These are phyloP conservation scores for Neelides folsomi DNA, from an alignment of 2,888 invertebrate species.

Conservation along the genomic window DNA sequence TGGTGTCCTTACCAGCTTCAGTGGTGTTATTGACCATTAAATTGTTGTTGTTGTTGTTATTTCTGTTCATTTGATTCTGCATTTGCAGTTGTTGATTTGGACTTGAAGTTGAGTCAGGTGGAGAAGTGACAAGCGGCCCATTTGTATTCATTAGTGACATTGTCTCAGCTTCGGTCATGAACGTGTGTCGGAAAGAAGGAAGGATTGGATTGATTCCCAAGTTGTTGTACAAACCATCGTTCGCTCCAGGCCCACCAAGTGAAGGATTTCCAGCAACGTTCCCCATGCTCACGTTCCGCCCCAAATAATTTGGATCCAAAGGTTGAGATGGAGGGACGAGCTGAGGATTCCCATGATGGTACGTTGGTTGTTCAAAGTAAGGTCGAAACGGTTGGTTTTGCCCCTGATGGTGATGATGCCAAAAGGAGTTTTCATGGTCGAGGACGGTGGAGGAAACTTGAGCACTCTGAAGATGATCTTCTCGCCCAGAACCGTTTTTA, in stretches of 20 bases:
- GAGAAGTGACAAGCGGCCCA: slow-evolving; percentile 51
- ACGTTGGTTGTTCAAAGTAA: slow-evolving; percentile 19
- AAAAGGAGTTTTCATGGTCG: slow-evolving; percentile 2
- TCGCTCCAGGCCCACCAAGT: neutral
- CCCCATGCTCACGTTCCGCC: neutral
- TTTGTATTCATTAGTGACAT: slow-evolving; percentile 34
- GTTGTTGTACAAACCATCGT: slow-evolving; percentile 11
- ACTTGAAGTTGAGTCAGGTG: slow-evolving; percentile 43
- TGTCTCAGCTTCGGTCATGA: slow-evolving; percentile 31
- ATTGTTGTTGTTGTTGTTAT: slow-evolving; percentile 8
- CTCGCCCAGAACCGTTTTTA: slow-evolving; percentile 3
- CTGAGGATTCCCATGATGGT: too few species aligned
- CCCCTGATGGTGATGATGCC: slow-evolving; percentile 5
- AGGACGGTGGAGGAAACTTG: neutral
- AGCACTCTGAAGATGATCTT: slow-evolving; percentile 1
- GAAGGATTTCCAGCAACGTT: neutral
- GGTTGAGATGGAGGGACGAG: neutral
- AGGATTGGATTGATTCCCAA: slow-evolving; percentile 28
- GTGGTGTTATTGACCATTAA: neutral
- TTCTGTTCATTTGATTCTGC: slow-evolving; percentile 7
- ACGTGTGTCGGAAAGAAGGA: slow-evolving; percentile 32
- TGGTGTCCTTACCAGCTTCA: too few species aligned
- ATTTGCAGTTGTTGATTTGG: slow-evolving; percentile 8
- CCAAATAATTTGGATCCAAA: neutral
- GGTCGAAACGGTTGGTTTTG: slow-evolving; percentile 14